Conservation (phyloP, 2,113 vertebrate species). For the Gobiocypris rarus region DNA sequence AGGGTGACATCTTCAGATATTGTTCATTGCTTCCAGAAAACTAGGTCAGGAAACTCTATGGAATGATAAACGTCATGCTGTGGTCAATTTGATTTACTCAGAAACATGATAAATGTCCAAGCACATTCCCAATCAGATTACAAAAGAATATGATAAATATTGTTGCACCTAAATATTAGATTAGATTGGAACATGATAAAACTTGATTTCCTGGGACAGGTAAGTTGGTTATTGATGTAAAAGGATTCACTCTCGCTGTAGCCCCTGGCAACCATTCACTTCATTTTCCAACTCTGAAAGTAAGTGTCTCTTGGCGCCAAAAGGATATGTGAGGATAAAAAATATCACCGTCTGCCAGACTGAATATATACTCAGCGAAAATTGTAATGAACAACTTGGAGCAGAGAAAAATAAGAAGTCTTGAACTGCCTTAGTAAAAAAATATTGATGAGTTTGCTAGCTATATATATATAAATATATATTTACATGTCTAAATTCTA, state of each 20-base stretch:
- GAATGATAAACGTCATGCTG: conserved; percentile 26
- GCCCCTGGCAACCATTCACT: conserved; percentile 43
- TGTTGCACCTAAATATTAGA: conserved; percentile 11
- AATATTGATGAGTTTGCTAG: neutral
- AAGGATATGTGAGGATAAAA: conserved; percentile 9
- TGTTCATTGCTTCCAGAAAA: neutral
- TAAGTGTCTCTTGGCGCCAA: conserved; percentile 17
- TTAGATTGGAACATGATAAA: conserved; percentile 40
- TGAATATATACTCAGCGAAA: conserved; percentile 46
- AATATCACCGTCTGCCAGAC: conserved; percentile 29
- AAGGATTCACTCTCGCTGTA: conserved; percentile 29
- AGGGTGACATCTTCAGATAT: neutral
- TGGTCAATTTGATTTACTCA: conserved; percentile 41
- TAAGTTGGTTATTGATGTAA: conserved; percentile 27
- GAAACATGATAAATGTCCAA: neutral
- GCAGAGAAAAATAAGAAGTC: neutral
- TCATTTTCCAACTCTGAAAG: conserved; percentile 40
- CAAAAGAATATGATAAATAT: conserved; percentile 36
- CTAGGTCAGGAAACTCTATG: conserved; percentile 17
- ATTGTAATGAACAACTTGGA: neutral
- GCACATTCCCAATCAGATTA: neutral
- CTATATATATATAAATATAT: too few relatives aligned
- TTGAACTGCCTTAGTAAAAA: neutral
- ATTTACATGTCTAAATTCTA: too few relatives aligned
- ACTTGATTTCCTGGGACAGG: conserved; percentile 38